phyloP scores from a whole-genome alignment of 1,140 invertebrate species.

The Rhyacophila brunnea region DNA sequence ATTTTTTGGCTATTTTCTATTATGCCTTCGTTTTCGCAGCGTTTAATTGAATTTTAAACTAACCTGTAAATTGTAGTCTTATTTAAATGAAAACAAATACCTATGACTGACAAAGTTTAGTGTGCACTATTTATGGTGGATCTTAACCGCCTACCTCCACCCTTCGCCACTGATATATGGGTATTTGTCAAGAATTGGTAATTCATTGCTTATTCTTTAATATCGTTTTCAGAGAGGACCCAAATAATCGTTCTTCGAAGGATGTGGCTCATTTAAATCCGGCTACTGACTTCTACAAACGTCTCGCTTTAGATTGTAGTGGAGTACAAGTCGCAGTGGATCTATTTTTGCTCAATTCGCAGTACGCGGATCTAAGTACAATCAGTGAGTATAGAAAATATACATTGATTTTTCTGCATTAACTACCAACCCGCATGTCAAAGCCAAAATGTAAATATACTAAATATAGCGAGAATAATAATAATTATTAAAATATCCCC shows the following conservation, averaged over 20 bases:
- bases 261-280: conserved; percentile 86
- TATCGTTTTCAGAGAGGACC: conserved; percentile 70
- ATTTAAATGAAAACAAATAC: no score
- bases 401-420: no score
- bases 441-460: no score
- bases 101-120: no score
- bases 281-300: conserved; percentile 97
- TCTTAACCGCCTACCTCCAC: no score
- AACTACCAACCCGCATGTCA: no score
- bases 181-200: no score
- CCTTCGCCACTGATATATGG: no score
- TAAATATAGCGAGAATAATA: no score
- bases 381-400: conserved; percentile 78
- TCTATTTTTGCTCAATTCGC: conserved; percentile 89
- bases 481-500: not conserved
- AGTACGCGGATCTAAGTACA: conserved; percentile 93
- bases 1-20: no score
- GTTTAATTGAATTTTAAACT: conserved; percentile 2
- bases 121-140: no score
- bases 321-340: conserved; percentile 96
- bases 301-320: conserved; percentile 92
- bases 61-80: not conserved
- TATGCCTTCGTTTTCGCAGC: no score
- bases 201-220: not conserved
- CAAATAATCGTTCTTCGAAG: conserved; percentile 76